Evolutionary conservation across 2,888 invertebrate species (phyloP), one percentile per base, ranked within the genome.

Genomic region (Seira sanloemensis): DNA sequence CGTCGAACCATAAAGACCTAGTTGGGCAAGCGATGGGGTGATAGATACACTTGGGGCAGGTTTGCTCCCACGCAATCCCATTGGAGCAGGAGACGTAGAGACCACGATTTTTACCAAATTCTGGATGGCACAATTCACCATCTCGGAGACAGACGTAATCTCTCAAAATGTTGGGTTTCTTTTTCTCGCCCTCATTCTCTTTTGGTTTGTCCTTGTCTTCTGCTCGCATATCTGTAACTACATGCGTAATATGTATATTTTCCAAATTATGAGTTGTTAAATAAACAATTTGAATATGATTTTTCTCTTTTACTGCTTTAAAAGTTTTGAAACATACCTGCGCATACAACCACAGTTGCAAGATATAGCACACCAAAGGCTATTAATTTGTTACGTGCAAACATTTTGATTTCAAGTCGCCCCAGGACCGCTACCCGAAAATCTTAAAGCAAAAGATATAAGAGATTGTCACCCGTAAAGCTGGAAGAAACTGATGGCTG

Each of bases 111-210:
- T 69, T 69, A 0, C 12, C 75, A 25, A 66, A 84, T 0, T 79
- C 71, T 9, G 84, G 84, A 71, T 84, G 84, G 19, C 84, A 84
- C 26, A 84, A 26, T n/a, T 84, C 84, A 2, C 84, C 84, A 18
- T 84, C 84, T 19, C 84, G 74, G 25, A 84, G 78, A 24, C 84
- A 84, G 4, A 78, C 66, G 69, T 84, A 84, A 25, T 84, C 84
- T 18, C 66, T 74, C 0, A 84, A 27, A 18, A 84, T 84, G 26
- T 66, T 69, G 1, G 84, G 78, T 67, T 82, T 82, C 27, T 76
- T 76, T 23, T 62, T 62, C 19, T 62, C 62, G 23, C 2, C 12
- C n/a, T 82, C 76, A 0, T 19, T 58, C 16, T 81, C 75, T 18
- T 82, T 76, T 37, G 16, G 46, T 19, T 82, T 72, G 12, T 62